These are phyloP conservation scores for Etheostoma spectabile DNA, from an alignment of 2,113 vertebrate genomes.

Conservation along the genomic window DNA sequence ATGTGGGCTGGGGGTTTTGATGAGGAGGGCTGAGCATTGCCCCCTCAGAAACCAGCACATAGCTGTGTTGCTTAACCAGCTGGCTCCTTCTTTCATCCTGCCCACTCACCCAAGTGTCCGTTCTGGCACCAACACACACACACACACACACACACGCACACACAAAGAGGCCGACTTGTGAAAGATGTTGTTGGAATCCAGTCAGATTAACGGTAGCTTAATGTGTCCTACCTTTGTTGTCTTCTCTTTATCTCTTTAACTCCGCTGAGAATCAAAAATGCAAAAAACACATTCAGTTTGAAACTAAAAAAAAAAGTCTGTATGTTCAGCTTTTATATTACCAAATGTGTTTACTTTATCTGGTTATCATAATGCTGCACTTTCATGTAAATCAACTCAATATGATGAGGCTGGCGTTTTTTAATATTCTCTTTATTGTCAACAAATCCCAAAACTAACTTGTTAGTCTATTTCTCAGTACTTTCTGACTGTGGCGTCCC, in stretches of 20 bases:
- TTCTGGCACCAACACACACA: constrained; percentile 14
- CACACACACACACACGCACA: neutral
- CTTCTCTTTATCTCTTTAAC: neutral
- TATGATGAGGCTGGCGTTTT: neutral
- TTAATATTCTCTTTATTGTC: neutral
- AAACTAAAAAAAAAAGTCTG: neutral
- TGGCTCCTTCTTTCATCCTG: constrained; percentile 73
- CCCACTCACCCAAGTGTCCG: constrained; percentile 42
- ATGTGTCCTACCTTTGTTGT: neutral
- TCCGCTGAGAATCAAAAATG: neutral
- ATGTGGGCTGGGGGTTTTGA: constrained; percentile 33
- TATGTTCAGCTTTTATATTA: neutral
- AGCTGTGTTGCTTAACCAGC: constrained; percentile 45
- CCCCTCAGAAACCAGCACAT: constrained; percentile 48
- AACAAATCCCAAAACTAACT: neutral
- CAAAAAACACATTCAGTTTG: neutral
- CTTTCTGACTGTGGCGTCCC: no score
- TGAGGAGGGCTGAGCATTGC: constrained; percentile 43
- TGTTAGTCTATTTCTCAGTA: no score
- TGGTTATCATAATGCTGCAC: neutral
- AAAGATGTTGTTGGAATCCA: neutral
- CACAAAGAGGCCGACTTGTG: neutral
- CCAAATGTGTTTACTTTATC: neutral
- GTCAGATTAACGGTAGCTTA: no score
- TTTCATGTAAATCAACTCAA: neutral